A percentile compares a stretch with the other conserved stretches of the same genome.
Evolutionary conservation across 2,888 invertebrate genomes (phyloP).

Genomic region (Acronicta alni): DNA sequence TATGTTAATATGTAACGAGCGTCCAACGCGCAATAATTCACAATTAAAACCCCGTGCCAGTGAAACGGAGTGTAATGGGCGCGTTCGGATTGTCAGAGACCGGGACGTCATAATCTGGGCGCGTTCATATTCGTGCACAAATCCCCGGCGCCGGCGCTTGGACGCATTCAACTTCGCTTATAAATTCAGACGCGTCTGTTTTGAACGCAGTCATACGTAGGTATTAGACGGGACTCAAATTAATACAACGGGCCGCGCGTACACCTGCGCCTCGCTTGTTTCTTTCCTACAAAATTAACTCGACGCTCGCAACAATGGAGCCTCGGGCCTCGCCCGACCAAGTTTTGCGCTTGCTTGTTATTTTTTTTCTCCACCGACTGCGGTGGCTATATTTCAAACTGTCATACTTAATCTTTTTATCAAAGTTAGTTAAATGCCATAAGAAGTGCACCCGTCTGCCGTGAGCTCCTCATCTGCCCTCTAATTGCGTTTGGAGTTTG

Average conservation of each 20-base stretch:
- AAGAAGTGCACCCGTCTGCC: slow-evolving; percentile 86
- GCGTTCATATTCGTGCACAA: slow-evolving; percentile 73
- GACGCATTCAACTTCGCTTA: slow-evolving; percentile 77
- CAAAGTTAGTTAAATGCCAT: slow-evolving; percentile 88
- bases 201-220: slow-evolving; percentile 81
- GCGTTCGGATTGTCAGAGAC: slow-evolving; percentile 64
- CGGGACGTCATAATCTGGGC: slow-evolving; percentile 81
- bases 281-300: slow-evolving; percentile 88
- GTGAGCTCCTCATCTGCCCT: slow-evolving; percentile 78
- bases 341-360: slow-evolving; percentile 85
- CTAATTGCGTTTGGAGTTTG: slow-evolving; percentile 83
- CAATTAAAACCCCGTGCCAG: slow-evolving; percentile 74
- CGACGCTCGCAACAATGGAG: slow-evolving; percentile 84
- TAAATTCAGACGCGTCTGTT: slow-evolving; percentile 81
- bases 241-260: slow-evolving; percentile 78
- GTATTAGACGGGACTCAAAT: slow-evolving; percentile 86
- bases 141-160: slow-evolving; percentile 67
- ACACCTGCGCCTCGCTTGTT: slow-evolving; percentile 85
- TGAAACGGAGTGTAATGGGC: slow-evolving; percentile 69
- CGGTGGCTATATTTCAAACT: slow-evolving; percentile 89
- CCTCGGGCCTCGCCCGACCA: slow-evolving; percentile 68
- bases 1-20: slow-evolving; percentile 77
- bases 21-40: slow-evolving; percentile 77
- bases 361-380: slow-evolving; percentile 80
- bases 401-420: slow-evolving; percentile 90